A percentile compares a stretch with the other conserved stretches of the same genome.
Conservation (phyloP, 2,113 vertebrate genomes). For the Esox niger region DNA sequence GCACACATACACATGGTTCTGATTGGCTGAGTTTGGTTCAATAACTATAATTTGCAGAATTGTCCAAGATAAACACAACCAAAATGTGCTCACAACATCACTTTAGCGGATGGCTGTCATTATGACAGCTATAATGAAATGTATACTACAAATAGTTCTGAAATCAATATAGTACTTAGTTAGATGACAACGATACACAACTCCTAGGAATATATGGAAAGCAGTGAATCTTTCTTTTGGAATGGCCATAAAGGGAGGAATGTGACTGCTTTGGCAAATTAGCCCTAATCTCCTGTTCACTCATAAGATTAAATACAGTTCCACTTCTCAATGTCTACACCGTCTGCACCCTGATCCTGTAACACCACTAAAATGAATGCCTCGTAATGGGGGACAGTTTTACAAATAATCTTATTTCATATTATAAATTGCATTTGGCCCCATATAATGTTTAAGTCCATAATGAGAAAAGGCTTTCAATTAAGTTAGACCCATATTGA, state of each 20-base stretch:
- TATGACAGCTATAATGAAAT: too few species aligned
- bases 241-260: neutral
- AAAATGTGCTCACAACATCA: too few species aligned
- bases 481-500: conserved; percentile 60
- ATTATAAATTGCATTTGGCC: conserved; percentile 66
- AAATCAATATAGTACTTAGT: neutral
- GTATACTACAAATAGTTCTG: too few species aligned
- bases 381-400: conserved; percentile 35
- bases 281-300: neutral
- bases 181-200: neutral
- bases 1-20: too few species aligned
- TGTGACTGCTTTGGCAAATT: neutral
- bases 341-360: conserved; percentile 7
- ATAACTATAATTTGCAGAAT: too few species aligned
- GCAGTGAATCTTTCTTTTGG: neutral
- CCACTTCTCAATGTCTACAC: conserved; percentile 4
- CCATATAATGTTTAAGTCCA: conserved; percentile 55
- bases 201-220: neutral
- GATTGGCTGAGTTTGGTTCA: too few species aligned
- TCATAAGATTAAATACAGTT: neutral
- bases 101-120: too few species aligned
- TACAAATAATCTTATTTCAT: conserved; percentile 52
- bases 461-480: conserved; percentile 65
- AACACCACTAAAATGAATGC: conserved; percentile 33
- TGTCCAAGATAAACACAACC: too few species aligned